Evolutionary conservation across 2,797 vertebrate genomes (phyloP).

Genomic region (Sylvia borin): DNA sequence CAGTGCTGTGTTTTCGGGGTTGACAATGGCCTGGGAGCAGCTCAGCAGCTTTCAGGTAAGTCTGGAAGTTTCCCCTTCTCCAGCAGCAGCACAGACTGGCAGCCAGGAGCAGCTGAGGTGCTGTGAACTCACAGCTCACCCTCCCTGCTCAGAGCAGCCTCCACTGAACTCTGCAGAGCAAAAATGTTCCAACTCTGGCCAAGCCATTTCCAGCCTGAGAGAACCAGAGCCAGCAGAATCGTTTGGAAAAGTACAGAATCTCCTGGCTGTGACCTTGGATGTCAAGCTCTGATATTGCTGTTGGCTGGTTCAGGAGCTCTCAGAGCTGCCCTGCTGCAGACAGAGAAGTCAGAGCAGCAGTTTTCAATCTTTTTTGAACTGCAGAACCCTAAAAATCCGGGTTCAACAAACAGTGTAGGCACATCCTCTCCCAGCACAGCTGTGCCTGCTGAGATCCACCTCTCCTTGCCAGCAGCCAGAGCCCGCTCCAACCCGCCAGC

Average conservation of each 20-base stretch:
- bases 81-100: background rate
- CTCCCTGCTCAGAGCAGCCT: background rate
- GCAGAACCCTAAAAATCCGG: background rate
- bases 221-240: constrained; percentile 21
- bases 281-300: background rate
- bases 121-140: background rate
- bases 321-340: background rate
- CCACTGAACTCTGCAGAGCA: background rate
- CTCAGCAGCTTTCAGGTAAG: background rate
- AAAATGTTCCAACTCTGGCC: background rate
- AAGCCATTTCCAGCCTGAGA: constrained; percentile 22
- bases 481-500: background rate
- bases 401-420: background rate
- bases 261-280: background rate
- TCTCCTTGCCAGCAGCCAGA: constrained; percentile 36
- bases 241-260: constrained; percentile 46
- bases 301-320: background rate
- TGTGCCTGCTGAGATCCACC: constrained; percentile 59
- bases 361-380: background rate
- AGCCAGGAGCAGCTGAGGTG: background rate
- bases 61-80: background rate
- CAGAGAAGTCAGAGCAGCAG: background rate
- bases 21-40: background rate
- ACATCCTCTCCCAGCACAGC: constrained; percentile 35
- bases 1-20: background rate